These are phyloP conservation scores for Lithophane ornitopus DNA, from an alignment of 2,888 invertebrate species.

Conservation along the genomic window DNA sequence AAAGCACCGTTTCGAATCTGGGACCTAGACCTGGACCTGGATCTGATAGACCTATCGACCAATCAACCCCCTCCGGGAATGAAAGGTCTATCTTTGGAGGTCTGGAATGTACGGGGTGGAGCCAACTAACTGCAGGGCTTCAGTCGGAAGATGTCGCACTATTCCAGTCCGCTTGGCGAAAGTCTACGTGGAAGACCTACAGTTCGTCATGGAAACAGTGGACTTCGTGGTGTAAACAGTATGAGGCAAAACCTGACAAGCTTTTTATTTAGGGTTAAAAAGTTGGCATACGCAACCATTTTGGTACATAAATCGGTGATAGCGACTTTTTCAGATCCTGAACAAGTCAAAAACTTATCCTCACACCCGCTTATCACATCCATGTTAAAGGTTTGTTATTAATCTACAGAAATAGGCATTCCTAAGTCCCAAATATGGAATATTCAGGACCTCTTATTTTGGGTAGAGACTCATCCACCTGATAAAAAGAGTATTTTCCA, in stretches of 20 bases:
- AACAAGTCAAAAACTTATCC: background rate
- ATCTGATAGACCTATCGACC: slow-evolving; percentile 9
- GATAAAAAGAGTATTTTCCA: slow-evolving; percentile 24
- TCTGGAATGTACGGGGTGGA: slow-evolving; percentile 18
- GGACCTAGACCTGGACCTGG: background rate
- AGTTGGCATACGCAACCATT: no score
- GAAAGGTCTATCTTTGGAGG: slow-evolving; percentile 15
- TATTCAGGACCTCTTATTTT: slow-evolving; percentile 2
- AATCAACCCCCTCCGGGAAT: slow-evolving; percentile 11
- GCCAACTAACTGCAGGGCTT: background rate
- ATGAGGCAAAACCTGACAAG: slow-evolving; percentile 4
- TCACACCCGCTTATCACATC: slow-evolving; percentile 10
- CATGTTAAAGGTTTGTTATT: slow-evolving; percentile 12
- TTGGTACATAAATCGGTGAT: background rate
- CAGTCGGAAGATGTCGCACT: slow-evolving; percentile 9
- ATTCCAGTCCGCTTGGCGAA: slow-evolving; percentile 9
- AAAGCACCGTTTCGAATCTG: background rate
- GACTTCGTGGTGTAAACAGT: slow-evolving; percentile 10
- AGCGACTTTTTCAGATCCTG: no score
- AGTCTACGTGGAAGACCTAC: slow-evolving; percentile 24
- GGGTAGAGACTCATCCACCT: background rate
- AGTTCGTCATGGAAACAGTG: slow-evolving; percentile 17
- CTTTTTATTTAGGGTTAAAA: no score
- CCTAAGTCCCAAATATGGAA: slow-evolving; percentile 31
- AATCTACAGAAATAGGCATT: background rate